Base-by-base conservation (phyloP, 2,888 invertebrate genomes). In the Agriotes lineatus region DNA sequence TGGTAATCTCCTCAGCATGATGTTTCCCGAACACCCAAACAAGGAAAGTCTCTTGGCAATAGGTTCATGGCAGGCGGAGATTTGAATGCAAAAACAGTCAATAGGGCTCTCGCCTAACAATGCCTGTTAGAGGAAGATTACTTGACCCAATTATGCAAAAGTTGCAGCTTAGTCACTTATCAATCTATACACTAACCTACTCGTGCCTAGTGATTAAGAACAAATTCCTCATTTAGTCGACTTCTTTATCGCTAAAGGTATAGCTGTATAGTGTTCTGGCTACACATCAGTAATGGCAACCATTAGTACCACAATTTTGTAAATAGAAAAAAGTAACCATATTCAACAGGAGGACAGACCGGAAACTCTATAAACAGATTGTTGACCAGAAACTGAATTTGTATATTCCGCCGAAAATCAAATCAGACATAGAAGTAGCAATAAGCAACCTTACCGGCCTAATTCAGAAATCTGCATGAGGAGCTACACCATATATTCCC, bases 281-380 rank as follows among this genome's bases (percentile, higher is more conserved):
- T 18, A 44, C 16, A 44, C 44, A 10, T 4, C 44, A 5, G 44
- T 14, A 18, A 44, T 44, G 16, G 44, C 44, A 44, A 44, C 44
- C 19, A 44, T 44, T 14, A 44, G 44, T 18, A 44, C 16, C 44
- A 16, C n/a, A 44, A 10, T 44, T 44, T 10, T 16, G 3, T 18
- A 44, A 5, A 4, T 12, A 44, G 44, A 44, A 12, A 44, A 4
- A 44, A 44, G 44, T 44, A 44, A 44, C 44, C 10, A 4, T 44
- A 44, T 9, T 12, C 44, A 44, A 44, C 44, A 44, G n/a, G n/a
- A 44, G 16, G 10, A 44, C 44, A 44, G 44, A 44, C 44, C 16
- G 44, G 18, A 16, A 44, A 44, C 44, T 44, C n/a, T 44, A 44
- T 44, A 44, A 44, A 44, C 44, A 10, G 3, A 4, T 19, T 12